Conservation (phyloP, 2,113 vertebrate genomes). For the Zeus faber region DNA sequence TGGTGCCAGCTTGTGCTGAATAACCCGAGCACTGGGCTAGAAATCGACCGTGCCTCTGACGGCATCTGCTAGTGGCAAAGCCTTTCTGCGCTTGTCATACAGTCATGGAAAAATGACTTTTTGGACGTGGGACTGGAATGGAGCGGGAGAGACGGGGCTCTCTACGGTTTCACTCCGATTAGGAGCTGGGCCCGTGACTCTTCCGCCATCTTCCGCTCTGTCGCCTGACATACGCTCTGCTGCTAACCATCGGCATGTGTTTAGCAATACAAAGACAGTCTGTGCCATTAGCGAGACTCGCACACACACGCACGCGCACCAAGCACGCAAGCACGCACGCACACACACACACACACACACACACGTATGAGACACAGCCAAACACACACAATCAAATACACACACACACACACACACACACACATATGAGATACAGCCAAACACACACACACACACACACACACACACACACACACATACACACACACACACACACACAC, state of each 20-base stretch:
- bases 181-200: slow-evolving; percentile 22
- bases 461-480: slow-evolving; percentile 11
- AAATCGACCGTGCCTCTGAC: background rate
- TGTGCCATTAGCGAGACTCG: slow-evolving; percentile 21
- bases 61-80: background rate
- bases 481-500: slow-evolving; percentile 8
- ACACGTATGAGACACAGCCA: too few relatives aligned
- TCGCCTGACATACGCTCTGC: slow-evolving; percentile 14
- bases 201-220: slow-evolving; percentile 12
- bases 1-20: background rate
- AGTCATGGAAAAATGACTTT: slow-evolving; percentile 17
- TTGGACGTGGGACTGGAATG: slow-evolving; percentile 5
- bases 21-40: background rate
- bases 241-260: slow-evolving; percentile 22
- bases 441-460: slow-evolving; percentile 19
- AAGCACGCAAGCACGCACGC: background rate
- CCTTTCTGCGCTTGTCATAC: background rate
- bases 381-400: slow-evolving; percentile 13
- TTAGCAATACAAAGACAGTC: slow-evolving; percentile 48
- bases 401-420: slow-evolving; percentile 17
- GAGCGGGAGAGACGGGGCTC: slow-evolving; percentile 39
- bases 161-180: slow-evolving; percentile 42
- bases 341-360: too few relatives aligned
- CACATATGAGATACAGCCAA: slow-evolving; percentile 15
- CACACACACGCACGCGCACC: too few relatives aligned